Evolutionary conservation across 53 echinoderm and acorn worm species (phyloP), one percentile per base, ranked within the genome.

Genomic region (Henricia sp.): DNA sequence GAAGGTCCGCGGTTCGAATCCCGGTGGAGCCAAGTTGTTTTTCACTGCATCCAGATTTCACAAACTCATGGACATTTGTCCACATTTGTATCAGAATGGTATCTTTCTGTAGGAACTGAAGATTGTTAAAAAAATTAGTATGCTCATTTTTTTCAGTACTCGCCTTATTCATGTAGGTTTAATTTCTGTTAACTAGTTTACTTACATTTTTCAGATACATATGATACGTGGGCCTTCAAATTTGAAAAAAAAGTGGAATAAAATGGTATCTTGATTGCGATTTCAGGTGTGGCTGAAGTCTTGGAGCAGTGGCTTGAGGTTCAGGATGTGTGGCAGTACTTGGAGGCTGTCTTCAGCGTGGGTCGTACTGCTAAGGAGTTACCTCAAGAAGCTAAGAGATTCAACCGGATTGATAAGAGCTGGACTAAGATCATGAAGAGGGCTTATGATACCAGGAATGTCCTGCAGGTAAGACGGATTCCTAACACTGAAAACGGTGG

Each of bases 241-340:
- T 46, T 46, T 8, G 14, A 46, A 46, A 8, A 46, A 14, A 46
- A 10, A 14, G 14, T 46, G 48, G 14, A 14, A 46, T 46, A 14
- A 46, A 46, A 46, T 46, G 8, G 8, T 46, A n/a, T n/a, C 13
- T 54, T 9, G 54, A 17, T 3, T n/a, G 5, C 6, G 67, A n/a
- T 50, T 32, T 36, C 66, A 95, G 96, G 93, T 71, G 97, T 97
- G 16, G 94, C 90, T 6, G 93, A 94, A 85, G 97, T 97, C 32
- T 48, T 97, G 19, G 97, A 97, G 65, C 94, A 94, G 84, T 97
- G 97, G 97, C 59, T 97, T n/a, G 97, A 97, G 63, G 97, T 97
- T 28, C 97, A 97, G 48, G 97, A 97, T 64, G 76, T 97, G 13
- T 97, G 97, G 97, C 94, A 94, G 83, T 97, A 97, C 57, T 87